Evolutionary conservation across 2,888 invertebrate species (phyloP).

Genomic region (Julus scanicus): DNA sequence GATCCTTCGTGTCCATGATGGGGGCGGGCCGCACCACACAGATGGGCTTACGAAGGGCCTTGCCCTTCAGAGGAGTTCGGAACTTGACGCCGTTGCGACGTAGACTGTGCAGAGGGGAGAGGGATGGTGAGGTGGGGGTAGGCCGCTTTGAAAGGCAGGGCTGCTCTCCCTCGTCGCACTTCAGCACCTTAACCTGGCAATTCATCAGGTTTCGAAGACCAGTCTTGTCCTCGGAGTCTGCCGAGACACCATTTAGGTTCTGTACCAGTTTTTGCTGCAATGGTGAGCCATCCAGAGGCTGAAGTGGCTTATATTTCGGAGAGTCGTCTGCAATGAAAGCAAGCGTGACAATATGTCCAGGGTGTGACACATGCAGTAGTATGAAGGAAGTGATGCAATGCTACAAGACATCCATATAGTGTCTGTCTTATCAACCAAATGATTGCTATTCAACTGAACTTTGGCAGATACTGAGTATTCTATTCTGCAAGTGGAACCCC

Average conservation of each 20-base stretch:
- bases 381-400: neutral
- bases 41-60: slow-evolving; percentile 58
- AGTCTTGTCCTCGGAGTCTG: neutral
- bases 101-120: neutral
- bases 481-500: no score
- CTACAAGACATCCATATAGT: no score
- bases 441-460: no score
- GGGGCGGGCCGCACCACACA: slow-evolving; percentile 62
- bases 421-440: no score
- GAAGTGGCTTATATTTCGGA: neutral
- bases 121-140: neutral
- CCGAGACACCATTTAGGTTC: neutral
- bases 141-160: neutral
- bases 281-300: neutral
- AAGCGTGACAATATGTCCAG: neutral
- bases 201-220: slow-evolving; percentile 50
- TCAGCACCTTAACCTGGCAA: slow-evolving; percentile 57
- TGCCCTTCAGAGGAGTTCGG: slow-evolving; percentile 2
- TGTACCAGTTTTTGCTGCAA: neutral
- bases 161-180: slow-evolving; percentile 51
- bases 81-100: neutral
- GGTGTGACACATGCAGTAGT: neutral
- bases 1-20: slow-evolving; percentile 56
- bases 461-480: no score
- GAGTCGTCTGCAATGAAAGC: neutral